Evolutionary conservation across 1,140 invertebrate species (phyloP), one percentile per base, ranked within the genome.

Genomic region (Sycophila sp.): DNA sequence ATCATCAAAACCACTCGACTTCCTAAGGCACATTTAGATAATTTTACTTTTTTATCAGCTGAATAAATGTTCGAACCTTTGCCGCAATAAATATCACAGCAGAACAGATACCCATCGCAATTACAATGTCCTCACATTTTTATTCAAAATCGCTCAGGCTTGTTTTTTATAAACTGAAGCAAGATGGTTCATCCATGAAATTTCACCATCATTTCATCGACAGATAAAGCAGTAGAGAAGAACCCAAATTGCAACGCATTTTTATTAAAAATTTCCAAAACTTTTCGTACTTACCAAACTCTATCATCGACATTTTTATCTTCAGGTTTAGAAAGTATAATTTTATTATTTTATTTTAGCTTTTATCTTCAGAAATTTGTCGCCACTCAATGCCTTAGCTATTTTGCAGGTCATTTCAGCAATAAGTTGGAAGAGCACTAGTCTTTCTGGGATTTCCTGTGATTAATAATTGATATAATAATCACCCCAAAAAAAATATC

Each of bases 191-290:
- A n/a, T n/a, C n/a, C n/a, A n/a, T n/a, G n/a, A n/a, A n/a, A n/a
- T n/a, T n/a, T n/a, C n/a, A 68, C 67, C 63, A 73, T 71, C 69
- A 75, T 75, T 63, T 71, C 60, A 40, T 76, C 58, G 69, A 60
- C 10, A 47, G 40, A 42, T 42, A 42, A 42, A 42, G 40, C 15
- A 42, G n/a, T n/a, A n/a, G n/a, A n/a, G n/a, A n/a, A n/a, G n/a
- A n/a, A n/a, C n/a, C n/a, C n/a, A n/a, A n/a, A 42, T 42, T 42
- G 40, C 40, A 42, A 42, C 64, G 36, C 30, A 63, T 73, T 73
- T 45, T 59, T 73, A 30, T 51, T 67, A 32, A 75, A 75, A 34
- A 75, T 60, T 63, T 75, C 30, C n/a, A 75, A 47, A 53, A 70
- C 19, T 38, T 63, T 64, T 22, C 67, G 64, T 53, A 75, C 62